Evolutionary conservation across 2,888 invertebrate genomes (phyloP).

Genomic region (Gandaritis pyraliata): DNA sequence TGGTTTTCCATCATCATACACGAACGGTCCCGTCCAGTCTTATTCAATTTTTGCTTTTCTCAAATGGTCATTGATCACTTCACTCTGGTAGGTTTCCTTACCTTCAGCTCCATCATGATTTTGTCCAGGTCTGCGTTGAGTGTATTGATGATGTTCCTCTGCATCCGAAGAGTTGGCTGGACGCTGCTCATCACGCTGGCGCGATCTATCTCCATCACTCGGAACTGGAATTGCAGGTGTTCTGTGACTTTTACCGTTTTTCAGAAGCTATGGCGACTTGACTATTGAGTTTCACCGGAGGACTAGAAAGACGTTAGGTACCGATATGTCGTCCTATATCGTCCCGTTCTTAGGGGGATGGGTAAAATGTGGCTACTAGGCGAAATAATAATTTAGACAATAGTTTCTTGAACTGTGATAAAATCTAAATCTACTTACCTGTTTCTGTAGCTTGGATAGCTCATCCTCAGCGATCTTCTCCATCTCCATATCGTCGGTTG

Average conservation of each 20-base stretch:
- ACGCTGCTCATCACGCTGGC: slow-evolving; percentile 88
- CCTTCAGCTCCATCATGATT: slow-evolving; percentile 85
- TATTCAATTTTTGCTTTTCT: too few relatives aligned
- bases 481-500: slow-evolving; percentile 87
- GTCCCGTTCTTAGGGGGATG: too few relatives aligned
- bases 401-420: not conserved
- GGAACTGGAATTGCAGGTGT: slow-evolving; percentile 77
- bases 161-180: slow-evolving; percentile 86
- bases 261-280: not conserved
- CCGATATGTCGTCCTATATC: too few relatives aligned
- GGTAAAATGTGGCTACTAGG: too few relatives aligned
- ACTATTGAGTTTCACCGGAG: too few relatives aligned
- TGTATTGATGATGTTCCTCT: slow-evolving; percentile 85
- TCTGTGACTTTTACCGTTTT: not conserved
- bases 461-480: slow-evolving; percentile 92
- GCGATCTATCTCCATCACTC: slow-evolving; percentile 93
- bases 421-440: slow-evolving; percentile 68
- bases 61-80: too few relatives aligned
- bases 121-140: slow-evolving; percentile 86
- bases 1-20: too few relatives aligned
- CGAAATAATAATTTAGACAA: too few relatives aligned
- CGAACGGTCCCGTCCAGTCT: too few relatives aligned
- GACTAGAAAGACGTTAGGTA: too few relatives aligned
- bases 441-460: slow-evolving; percentile 90
- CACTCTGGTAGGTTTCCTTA: too few relatives aligned